A percentile compares a stretch with the other conserved stretches of the same genome.
phyloP scores from a whole-genome alignment of 1,140 invertebrate genomes.

The Adelges cooleyi region DNA sequence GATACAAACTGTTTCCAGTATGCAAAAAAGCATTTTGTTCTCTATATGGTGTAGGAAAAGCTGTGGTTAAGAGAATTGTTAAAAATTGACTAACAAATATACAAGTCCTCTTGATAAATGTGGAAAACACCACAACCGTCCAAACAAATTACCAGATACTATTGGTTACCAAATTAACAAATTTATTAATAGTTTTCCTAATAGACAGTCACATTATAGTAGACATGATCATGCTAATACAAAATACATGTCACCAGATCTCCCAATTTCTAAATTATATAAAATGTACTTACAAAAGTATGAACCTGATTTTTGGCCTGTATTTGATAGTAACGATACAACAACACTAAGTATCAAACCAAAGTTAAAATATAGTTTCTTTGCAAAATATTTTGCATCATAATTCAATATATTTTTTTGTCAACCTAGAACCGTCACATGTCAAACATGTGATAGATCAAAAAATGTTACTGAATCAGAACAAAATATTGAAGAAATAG shows the following conservation, averaged over 20 bases:
- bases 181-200: not conserved
- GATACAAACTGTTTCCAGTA: not conserved
- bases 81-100: not conserved
- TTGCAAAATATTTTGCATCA: not conserved
- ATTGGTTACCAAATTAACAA: not conserved
- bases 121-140: not conserved
- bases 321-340: not conserved
- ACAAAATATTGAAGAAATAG: not conserved
- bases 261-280: not conserved
- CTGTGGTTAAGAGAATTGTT: not conserved
- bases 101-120: not conserved
- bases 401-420: not conserved
- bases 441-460: not conserved
- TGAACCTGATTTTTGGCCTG: not conserved
- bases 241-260: not conserved
- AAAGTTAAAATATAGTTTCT: not conserved
- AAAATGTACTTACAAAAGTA: not conserved
- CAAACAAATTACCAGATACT: not conserved
- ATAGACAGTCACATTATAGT: not conserved
- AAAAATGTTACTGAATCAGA: not conserved
- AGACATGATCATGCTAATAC: not conserved
- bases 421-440: not conserved
- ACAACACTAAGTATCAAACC: not conserved
- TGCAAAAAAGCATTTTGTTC: not conserved
- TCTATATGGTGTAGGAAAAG: not conserved